Evolutionary conservation across 2,888 invertebrate genomes (phyloP).

Genomic region (Melieria picta): DNA sequence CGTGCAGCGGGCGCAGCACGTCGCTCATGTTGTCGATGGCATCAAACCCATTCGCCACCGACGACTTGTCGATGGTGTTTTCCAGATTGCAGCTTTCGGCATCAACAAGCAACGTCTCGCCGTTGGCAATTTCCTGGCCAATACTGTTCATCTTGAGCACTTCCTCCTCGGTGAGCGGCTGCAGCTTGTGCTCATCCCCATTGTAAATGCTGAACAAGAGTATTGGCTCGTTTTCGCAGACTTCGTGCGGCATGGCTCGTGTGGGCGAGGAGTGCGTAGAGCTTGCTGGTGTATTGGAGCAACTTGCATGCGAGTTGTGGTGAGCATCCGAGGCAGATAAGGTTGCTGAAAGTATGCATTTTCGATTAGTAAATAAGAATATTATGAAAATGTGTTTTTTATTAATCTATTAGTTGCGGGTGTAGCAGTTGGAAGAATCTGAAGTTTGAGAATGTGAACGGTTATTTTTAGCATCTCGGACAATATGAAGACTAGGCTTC

Average conservation of each 20-base stretch:
- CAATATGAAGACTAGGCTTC: too few relatives aligned
- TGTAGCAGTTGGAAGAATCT: too few relatives aligned
- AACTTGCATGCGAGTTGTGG: not conserved
- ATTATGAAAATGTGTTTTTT: too few relatives aligned
- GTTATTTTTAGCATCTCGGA: too few relatives aligned
- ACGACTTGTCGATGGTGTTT: conserved; percentile 49
- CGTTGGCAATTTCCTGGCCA: conserved; percentile 58
- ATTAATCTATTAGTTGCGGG: too few relatives aligned
- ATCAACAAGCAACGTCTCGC: conserved; percentile 37
- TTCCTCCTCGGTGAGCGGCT: conserved; percentile 75
- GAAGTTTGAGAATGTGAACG: too few relatives aligned
- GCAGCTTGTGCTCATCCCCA: conserved; percentile 72
- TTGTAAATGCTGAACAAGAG: conserved; percentile 76
- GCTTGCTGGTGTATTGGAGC: conserved; percentile 21
- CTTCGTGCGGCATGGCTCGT: conserved; percentile 44
- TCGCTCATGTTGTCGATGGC: conserved; percentile 58
- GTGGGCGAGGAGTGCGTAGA: conserved; percentile 50
- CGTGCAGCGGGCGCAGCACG: conserved; percentile 66
- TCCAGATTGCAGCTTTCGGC: conserved; percentile 56
- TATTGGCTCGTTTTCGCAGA: conserved; percentile 68
- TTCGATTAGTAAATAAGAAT: too few relatives aligned
- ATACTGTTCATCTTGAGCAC: conserved; percentile 67
- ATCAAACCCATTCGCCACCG: conserved; percentile 52
- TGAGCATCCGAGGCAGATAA: too few relatives aligned
- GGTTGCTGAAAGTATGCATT: too few relatives aligned